Evolutionary conservation across 2,797 vertebrate species (phyloP).

Genomic region (Graptemys geographica): DNA sequence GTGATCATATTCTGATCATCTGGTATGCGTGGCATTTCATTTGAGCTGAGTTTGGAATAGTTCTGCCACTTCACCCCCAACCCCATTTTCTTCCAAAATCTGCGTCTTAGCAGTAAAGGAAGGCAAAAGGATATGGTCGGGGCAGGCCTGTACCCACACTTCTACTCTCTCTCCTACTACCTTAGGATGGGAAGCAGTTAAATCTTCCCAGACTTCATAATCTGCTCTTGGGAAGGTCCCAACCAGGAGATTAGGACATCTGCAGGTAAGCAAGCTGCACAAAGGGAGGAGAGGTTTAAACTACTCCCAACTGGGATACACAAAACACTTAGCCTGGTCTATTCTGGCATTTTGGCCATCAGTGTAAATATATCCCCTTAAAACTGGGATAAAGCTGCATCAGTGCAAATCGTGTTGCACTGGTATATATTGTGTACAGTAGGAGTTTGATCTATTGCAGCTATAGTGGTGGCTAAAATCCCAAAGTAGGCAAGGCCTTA

Average conservation of each 20-base stretch:
- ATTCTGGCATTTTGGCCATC: neutral
- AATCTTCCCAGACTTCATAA: neutral
- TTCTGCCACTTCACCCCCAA: neutral
- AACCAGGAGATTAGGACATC: neutral
- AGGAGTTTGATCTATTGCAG: neutral
- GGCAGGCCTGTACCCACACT: neutral
- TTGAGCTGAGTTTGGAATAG: conserved; percentile 1
- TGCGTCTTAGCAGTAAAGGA: too few relatives aligned
- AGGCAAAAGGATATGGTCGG: neutral
- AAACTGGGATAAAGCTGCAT: neutral
- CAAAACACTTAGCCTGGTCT: neutral
- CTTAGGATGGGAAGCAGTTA: neutral
- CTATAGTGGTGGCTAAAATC: neutral
- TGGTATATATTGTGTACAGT: neutral
- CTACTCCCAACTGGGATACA: neutral
- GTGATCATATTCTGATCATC: neutral
- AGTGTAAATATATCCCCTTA: neutral
- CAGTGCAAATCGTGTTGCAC: neutral
- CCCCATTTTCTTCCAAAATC: neutral
- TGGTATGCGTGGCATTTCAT: neutral
- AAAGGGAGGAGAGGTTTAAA: neutral
- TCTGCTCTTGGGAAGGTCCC: conserved; percentile 15
- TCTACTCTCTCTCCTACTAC: neutral
- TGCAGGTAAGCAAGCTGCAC: neutral
- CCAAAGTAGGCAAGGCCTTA: neutral